Base-by-base conservation (phyloP, 37 sponge, comb jelly and placozoan species). In the Aphrocallistes beatrix region DNA sequence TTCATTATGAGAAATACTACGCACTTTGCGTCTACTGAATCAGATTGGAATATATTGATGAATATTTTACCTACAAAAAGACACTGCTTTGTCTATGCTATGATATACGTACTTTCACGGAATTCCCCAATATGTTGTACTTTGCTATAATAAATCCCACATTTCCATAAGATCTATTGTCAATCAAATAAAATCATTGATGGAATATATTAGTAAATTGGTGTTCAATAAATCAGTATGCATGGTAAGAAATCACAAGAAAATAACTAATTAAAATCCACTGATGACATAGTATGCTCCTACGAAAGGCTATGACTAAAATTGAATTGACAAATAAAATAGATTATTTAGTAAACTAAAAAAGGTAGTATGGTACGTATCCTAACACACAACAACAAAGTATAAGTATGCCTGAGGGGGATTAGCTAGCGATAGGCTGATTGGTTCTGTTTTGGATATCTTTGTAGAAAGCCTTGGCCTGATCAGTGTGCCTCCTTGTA, bases 391-490 rank as follows among this genome's bases (percentile, higher is more conserved):
- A 60, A 60, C 75, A 60, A 19, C n/a, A 32, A 30, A 21, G 10
- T 60, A 60, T 32, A 19, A 32, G 10, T 19, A 13, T 3, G 75
- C 10, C 28, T 8, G 75, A 6, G 32, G 25, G 8, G 75, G n/a
- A 60, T 60, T 60, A 60, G n/a, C 75, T 60, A 19, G 75, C 10
- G 25, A 60, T 13, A 32, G 75, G 34, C n/a, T 60, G 75, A 13
- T 60, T 60, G 21, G 17, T 60, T 60, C 34, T 60, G 75, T 60
- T 60, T 30, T 60, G 75, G 21, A 60, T 60, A 6, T 60, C 75
- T 13, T 60, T 60, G n/a, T 60, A 60, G 75, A 60, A 60, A 60
- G 75, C 75, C 34, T 60, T 60, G n/a, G 75, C 75, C 25, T 60
- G 75, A 60, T 60, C 75, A 60, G 75, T 60, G 8, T 60, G 75